Conservation (phyloP, 2,113 vertebrate species). For the Madoqua kirkii region DNA sequence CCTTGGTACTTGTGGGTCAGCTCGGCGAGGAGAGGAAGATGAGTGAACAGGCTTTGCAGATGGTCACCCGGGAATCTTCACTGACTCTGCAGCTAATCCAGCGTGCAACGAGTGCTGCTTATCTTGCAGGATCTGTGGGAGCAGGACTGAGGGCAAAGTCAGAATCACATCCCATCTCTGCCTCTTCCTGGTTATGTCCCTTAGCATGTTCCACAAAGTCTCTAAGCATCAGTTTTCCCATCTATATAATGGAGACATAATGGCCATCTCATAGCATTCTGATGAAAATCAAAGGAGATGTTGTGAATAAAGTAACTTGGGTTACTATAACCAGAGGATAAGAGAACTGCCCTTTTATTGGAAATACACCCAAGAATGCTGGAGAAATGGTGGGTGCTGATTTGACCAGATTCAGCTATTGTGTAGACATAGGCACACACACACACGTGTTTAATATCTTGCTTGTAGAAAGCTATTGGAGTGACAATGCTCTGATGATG, state of each 20-base stretch:
- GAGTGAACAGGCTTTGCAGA: background rate
- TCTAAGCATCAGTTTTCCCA: background rate
- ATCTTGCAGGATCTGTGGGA: background rate
- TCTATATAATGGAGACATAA: background rate
- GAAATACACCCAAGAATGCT: background rate
- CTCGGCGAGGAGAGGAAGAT: background rate
- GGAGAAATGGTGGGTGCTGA: background rate
- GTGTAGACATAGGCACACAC: background rate
- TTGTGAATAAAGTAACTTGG: background rate
- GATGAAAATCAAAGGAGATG: background rate
- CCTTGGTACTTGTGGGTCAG: background rate
- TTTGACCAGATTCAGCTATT: background rate
- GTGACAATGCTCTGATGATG: background rate
- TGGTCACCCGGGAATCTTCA: background rate
- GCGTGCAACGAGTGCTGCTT: background rate
- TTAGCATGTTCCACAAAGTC: background rate
- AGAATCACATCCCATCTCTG: background rate
- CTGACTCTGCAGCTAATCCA: background rate
- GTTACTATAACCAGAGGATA: background rate
- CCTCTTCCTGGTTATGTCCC: background rate
- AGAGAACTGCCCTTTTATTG: background rate
- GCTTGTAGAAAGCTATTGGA: background rate
- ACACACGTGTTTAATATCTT: background rate
- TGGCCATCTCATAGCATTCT: background rate
- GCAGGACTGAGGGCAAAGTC: background rate